Evolutionary conservation across 2,797 vertebrate genomes (phyloP).

Genomic region (Cephalopachus bancanus): DNA sequence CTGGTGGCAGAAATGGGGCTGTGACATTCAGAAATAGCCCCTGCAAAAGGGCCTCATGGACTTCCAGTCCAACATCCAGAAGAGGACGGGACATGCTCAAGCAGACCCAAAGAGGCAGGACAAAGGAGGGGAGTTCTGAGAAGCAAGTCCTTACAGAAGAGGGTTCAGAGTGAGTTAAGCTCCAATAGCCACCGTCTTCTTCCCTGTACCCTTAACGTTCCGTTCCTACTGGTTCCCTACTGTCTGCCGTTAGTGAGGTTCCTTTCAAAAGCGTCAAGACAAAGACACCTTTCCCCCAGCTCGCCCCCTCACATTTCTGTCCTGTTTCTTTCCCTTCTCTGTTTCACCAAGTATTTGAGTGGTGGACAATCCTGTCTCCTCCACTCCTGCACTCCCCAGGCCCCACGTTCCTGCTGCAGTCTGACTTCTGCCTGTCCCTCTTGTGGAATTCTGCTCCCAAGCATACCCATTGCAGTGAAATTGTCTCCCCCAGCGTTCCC

Average conservation of each 20-base stretch:
- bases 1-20: conserved; percentile 24
- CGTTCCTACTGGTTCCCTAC: background rate
- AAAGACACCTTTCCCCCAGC: background rate
- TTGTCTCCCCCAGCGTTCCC: background rate
- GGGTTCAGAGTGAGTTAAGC: background rate
- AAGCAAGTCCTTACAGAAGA: background rate
- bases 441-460: conserved; percentile 42
- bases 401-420: background rate
- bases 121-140: conserved; percentile 13
- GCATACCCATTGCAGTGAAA: background rate
- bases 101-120: conserved; percentile 23
- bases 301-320: background rate
- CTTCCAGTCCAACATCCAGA: background rate
- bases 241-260: conserved; percentile 10
- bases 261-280: conserved; percentile 46
- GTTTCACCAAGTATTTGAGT: background rate
- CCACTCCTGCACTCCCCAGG: background rate
- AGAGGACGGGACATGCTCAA: background rate
- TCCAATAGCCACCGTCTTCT: background rate
- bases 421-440: background rate
- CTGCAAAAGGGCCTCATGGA: background rate
- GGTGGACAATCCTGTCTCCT: background rate
- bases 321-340: background rate
- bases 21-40: conserved; percentile 21
- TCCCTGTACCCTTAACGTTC: conserved; percentile 9